Percentiles rank a stretch among this genome's conserved stretches.
Conservation (phyloP, 2,113 vertebrate genomes). For the Leiothrix lutea region DNA sequence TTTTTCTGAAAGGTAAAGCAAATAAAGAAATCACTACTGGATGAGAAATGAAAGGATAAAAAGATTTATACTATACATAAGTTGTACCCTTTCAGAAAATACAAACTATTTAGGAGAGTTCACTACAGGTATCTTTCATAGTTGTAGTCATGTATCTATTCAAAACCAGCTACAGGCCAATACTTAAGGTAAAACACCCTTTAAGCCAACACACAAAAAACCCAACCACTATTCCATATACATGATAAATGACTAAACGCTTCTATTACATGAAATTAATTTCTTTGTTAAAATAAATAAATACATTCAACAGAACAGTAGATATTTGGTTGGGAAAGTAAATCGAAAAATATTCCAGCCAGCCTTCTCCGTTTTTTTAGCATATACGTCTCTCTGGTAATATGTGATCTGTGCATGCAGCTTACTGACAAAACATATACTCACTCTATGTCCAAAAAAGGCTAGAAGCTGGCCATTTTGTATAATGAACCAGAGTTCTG, state of each 20-base stretch:
- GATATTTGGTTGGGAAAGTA: neutral
- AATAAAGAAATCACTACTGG: neutral
- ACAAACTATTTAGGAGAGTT: neutral
- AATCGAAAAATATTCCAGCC: neutral
- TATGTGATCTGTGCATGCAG: neutral
- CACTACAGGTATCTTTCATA: neutral
- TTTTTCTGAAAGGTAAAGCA: neutral
- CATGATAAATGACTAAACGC: neutral
- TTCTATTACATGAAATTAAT: neutral
- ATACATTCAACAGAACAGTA: neutral
- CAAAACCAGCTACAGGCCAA: neutral
- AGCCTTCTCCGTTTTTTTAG: neutral
- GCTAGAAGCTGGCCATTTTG: neutral
- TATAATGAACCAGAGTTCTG: neutral
- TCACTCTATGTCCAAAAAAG: neutral
- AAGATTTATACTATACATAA: neutral
- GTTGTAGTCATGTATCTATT: neutral
- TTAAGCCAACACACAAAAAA: neutral
- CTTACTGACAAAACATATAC: neutral
- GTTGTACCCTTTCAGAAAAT: neutral
- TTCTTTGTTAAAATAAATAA: neutral
- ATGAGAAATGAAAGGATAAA: neutral
- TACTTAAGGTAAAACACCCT: neutral
- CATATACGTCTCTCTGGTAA: fast-evolving
- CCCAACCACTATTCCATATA: neutral